Evolutionary conservation across 2,888 invertebrate genomes (phyloP), one percentile per base, ranked within the genome.

Genomic region (Chrysina gloriosa): DNA sequence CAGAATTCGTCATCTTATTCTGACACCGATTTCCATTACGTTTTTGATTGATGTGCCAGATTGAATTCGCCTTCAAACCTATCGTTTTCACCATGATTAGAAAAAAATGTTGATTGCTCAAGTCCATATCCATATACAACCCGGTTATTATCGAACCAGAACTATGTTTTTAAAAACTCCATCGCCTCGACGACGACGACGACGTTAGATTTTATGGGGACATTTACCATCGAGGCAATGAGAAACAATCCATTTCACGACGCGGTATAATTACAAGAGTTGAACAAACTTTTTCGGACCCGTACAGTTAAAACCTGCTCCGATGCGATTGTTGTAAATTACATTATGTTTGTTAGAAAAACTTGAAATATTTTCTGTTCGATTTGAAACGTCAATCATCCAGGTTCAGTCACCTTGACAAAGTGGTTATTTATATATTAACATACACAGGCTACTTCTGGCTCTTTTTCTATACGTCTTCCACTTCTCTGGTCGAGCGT

Each of bases 311-410:
- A 39, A 52, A 58, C 39, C 56, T 58, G 58, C 58, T 58, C 58
- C 16, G 29, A 29, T 58, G 25, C 39, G 58, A 58, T 58, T 25
- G 25, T 58, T 58, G n/a, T n/a, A 58, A 25, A 58, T 39, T 58
- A 58, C 27, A 39, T 58, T 58, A 58, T 7, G 58, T 39, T 58
- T 14, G 39, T 5, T 39, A 58, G 58, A 58, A 58, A 58, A 58
- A 58, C 39, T 58, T 58, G 58, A 58, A 58, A 58, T 39, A 58
- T 58, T 39, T 58, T 58, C 58, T 39, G 19, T 58, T 21, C 58
- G 58, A 58, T 58, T 58, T 39, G 58, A 58, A 58, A 58, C 58
- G 58, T 58, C 58, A 25, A 58, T 58, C 58, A 58, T 39, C 39
- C 23, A 11, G 39, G 58, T 58, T 58, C 58, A 58, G 14, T 39